A percentile compares a stretch with the other conserved stretches of the same genome.
Evolutionary conservation across 2,797 vertebrate genomes (phyloP).

Genomic region (Sebastiscus tertius): DNA sequence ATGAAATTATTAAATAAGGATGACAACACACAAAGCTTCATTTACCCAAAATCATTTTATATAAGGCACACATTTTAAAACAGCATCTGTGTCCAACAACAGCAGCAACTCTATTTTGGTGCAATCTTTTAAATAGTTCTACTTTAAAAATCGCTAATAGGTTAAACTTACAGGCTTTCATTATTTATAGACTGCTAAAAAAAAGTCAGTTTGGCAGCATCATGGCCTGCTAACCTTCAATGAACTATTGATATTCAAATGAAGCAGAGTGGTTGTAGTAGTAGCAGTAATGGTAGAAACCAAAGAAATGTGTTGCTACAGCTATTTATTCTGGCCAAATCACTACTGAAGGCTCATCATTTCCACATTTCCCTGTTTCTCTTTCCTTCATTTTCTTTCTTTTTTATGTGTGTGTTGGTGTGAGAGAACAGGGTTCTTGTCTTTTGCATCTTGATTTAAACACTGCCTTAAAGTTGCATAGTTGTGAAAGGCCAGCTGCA

Average conservation of each 20-base stretch:
- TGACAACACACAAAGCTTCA: not conserved
- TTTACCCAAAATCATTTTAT: not conserved
- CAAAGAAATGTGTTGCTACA: not conserved
- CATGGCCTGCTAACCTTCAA: conserved; percentile 4
- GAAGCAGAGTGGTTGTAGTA: not conserved
- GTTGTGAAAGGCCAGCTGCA: conserved; percentile 83
- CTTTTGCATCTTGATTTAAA: conserved; percentile 79
- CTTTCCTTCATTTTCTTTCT: conserved; percentile 11
- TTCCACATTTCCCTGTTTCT: conserved; percentile 23
- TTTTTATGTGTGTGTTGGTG: conserved; percentile 41
- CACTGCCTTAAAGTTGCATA: conserved; percentile 78
- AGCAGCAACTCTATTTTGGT: not conserved
- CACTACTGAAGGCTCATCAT: conserved; percentile 18
- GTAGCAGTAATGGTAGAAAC: not conserved
- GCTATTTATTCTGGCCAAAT: not conserved
- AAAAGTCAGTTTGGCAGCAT: not conserved
- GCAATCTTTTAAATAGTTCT: not conserved
- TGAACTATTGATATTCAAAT: conserved; percentile 15
- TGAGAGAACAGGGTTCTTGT: conserved; percentile 69
- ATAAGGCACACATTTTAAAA: not conserved
- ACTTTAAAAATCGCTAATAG: not conserved
- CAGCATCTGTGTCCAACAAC: not conserved
- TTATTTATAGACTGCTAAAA: not conserved
- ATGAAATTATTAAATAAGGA: not conserved
- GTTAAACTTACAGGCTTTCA: not conserved